These are phyloP conservation scores for Chrysaora quinquecirrha DNA, from an alignment of 30 jellyfish, hydroid and myxozoan species.

Conservation along the genomic window DNA sequence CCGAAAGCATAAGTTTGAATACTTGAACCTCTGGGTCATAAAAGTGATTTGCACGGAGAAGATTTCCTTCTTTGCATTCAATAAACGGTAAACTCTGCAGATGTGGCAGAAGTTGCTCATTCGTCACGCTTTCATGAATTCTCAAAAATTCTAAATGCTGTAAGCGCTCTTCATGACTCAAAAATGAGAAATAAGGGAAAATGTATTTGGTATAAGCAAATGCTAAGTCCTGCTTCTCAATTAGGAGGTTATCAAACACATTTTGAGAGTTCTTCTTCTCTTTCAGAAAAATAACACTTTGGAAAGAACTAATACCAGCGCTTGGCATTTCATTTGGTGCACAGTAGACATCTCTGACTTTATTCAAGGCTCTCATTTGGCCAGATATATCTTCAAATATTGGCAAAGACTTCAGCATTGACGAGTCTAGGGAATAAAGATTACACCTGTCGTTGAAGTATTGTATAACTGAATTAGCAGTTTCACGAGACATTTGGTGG, in stretches of 20 bases:
- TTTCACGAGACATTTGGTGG: background rate
- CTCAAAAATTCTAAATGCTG: slow-evolving; percentile 39
- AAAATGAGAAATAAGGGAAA: slow-evolving; percentile 3
- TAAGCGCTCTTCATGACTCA: slow-evolving; percentile 13
- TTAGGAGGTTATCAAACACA: slow-evolving; percentile 14
- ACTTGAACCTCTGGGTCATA: slow-evolving; percentile 61
- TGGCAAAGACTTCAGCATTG: background rate
- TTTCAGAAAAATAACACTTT: slow-evolving; percentile 27
- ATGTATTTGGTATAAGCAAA: slow-evolving; percentile 27
- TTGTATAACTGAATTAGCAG: slow-evolving; percentile 13
- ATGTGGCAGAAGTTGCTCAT: too few relatives aligned
- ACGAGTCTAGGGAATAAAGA: background rate
- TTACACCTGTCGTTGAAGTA: background rate
- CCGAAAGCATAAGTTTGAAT: slow-evolving; percentile 31
- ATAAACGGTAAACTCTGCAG: too few relatives aligned
- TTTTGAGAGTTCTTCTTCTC: background rate
- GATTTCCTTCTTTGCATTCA: too few relatives aligned
- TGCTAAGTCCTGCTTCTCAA: background rate
- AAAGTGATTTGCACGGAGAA: slow-evolving; percentile 11
- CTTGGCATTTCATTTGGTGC: background rate
- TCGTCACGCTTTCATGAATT: too few relatives aligned
- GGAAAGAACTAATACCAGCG: background rate
- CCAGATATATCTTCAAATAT: background rate
- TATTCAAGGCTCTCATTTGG: background rate
- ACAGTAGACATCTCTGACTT: background rate